Evolutionary conservation across 2,888 invertebrate genomes (phyloP), one percentile per base, ranked within the genome.

Genomic region (Leptarthrus brevirostris): DNA sequence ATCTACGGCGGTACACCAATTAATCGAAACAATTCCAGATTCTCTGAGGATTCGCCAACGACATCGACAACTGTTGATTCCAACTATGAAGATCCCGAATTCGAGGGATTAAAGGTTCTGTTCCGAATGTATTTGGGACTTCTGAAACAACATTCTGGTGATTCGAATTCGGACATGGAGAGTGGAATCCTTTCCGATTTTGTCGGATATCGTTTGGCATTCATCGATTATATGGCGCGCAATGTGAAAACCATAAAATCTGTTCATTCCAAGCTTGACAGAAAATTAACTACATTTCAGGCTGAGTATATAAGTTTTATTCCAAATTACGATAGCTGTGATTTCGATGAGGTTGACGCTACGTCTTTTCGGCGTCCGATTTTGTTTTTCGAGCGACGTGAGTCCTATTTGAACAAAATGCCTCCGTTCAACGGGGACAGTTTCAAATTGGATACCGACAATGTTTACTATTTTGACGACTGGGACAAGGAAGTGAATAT

Each of bases 121-220:
- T 89, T 90, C 20, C 85, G 90, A 61, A 89, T 90, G 72, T 90
- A 90, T 78, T 82, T 90, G 78, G 87, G 87, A 0, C 86, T 87
- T 75, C 77, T 88, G 1, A 85, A 84, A 74, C 72, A 72, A 61
- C 47, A 58, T 34, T 61, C 72, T 12, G 26, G n/a, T 0, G 44
- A 72, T 18, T 12, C n/a, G 1, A 36, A 3, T 18, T 12, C 2
- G 4, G 12, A 10, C 4, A 12, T 12, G 2, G 72, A 58, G 2
- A n/a, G 3, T n/a, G 56, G 16, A 14, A 34, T 47, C 16, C 14
- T 74, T 10, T 69, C 74, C 1, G 73, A 76, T 40, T 14, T 64
- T 0, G 61, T 71, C 18, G 73, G 66, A 2, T 72, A 66, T 72
- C 74, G 76, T n/a, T 26, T 76, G 3, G 73, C 74, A 18, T 74